Evolutionary conservation across 1,140 invertebrate genomes (phyloP).

Genomic region (Rhopalosiphum maidis): DNA sequence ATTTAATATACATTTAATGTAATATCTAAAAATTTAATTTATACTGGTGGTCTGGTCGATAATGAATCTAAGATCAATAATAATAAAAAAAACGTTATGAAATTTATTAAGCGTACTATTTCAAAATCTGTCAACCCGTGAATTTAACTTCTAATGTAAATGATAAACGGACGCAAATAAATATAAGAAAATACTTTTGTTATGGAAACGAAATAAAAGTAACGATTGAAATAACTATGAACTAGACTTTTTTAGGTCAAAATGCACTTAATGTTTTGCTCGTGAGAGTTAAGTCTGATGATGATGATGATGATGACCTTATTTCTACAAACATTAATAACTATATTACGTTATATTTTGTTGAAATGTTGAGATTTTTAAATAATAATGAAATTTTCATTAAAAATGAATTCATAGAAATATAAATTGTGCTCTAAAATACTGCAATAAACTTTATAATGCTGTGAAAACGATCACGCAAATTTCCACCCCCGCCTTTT

Average conservation of each 20-base stretch:
- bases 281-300: not conserved
- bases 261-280: not conserved
- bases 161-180: not conserved
- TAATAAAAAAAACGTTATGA: too few relatives aligned
- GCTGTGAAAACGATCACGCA: too few relatives aligned
- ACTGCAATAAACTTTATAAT: too few relatives aligned
- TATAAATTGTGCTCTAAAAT: too few relatives aligned
- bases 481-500: too few relatives aligned
- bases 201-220: not conserved
- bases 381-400: too few relatives aligned
- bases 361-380: too few relatives aligned
- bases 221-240: not conserved
- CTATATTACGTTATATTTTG: not conserved
- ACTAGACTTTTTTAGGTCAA: constrained; percentile 7
- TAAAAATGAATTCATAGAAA: too few relatives aligned
- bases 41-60: too few relatives aligned
- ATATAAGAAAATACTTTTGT: not conserved
- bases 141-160: not conserved
- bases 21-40: too few relatives aligned
- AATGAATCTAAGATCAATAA: too few relatives aligned
- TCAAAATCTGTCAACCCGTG: not conserved
- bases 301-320: not conserved
- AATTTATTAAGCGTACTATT: not conserved
- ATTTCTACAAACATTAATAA: not conserved
- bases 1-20: too few relatives aligned